Conservation (phyloP, 2,797 vertebrate genomes). For the Pitangus sulphuratus region DNA sequence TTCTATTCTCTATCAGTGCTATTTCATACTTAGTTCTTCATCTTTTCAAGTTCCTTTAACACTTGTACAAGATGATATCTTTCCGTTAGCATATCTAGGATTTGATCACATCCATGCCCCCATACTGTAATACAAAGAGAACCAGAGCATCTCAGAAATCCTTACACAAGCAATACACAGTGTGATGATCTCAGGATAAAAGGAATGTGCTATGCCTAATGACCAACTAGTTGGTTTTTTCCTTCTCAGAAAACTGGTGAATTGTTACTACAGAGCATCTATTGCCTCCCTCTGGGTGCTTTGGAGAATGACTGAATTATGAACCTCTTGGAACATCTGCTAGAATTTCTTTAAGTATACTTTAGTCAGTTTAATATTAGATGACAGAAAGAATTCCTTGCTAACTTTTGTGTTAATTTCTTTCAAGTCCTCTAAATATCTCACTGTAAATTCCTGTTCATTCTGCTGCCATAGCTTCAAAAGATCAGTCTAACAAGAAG, state of each 20-base stretch:
- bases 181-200: not conserved
- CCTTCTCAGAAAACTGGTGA: not conserved
- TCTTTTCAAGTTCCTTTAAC: not conserved
- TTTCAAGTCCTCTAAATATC: not conserved
- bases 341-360: not conserved
- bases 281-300: not conserved
- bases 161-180: not conserved
- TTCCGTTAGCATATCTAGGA: not conserved
- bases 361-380: not conserved
- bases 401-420: not conserved
- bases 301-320: not conserved
- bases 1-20: not conserved
- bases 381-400: not conserved
- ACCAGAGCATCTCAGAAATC: not conserved
- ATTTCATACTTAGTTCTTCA: not conserved
- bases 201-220: not conserved
- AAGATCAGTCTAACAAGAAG: not conserved
- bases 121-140: not conserved
- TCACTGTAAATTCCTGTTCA: not conserved
- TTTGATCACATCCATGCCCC: not conserved
- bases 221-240: not conserved
- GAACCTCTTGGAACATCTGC: not conserved
- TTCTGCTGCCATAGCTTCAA: not conserved
- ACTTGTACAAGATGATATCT: not conserved
- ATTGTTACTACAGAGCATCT: not conserved